These are phyloP conservation scores for Gymnocheta viridis DNA, from an alignment of 2,888 invertebrate genomes.

Conservation along the genomic window DNA sequence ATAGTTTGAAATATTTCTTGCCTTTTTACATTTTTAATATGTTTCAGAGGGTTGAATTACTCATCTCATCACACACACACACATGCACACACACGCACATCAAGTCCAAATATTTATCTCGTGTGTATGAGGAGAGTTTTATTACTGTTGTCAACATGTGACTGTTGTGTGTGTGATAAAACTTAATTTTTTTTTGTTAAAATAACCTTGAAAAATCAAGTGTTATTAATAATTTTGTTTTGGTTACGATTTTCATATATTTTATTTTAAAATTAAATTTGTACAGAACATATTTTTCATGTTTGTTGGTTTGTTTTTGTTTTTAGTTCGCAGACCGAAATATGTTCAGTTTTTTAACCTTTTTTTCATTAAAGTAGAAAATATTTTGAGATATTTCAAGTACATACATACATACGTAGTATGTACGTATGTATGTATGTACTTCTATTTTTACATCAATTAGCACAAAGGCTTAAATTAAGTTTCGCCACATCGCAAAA, in stretches of 20 bases:
- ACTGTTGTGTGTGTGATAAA: neutral
- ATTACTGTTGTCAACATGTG: neutral
- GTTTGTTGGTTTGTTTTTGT: no score
- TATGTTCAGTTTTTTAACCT: neutral
- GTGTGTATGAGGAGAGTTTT: neutral
- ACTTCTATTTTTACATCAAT: no score
- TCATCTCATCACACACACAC: neutral
- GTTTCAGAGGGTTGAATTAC: neutral
- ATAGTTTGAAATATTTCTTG: conserved; percentile 15
- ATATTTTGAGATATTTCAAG: neutral
- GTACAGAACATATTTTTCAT: no score
- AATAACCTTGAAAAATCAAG: conserved; percentile 13
- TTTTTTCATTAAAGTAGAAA: neutral
- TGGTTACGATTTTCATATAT: conserved; percentile 2
- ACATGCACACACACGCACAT: neutral
- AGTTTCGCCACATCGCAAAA: no score
- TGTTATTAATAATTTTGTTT: conserved; percentile 6
- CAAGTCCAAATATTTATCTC: neutral
- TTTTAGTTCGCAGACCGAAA: neutral
- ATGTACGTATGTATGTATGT: neutral
- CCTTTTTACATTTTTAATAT: neutral
- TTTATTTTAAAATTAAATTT: neutral
- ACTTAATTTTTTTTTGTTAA: neutral
- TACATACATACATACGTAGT: no score
- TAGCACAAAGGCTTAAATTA: no score